A percentile compares a stretch with the other conserved stretches of the same genome.
Conservation (phyloP, 2,113 vertebrate genomes). For the Oreochromis niloticus region DNA sequence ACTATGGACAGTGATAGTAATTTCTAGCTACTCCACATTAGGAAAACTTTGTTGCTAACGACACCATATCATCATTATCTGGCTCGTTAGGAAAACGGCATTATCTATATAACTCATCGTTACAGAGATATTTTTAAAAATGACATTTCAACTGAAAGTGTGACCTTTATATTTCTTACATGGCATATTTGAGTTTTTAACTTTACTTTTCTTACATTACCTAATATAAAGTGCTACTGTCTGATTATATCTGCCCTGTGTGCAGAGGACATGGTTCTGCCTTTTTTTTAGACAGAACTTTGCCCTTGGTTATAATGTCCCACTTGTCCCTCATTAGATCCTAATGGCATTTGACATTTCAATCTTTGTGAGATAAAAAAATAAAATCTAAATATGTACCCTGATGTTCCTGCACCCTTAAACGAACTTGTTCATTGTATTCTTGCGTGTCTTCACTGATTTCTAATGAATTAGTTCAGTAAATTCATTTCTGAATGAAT, state of each 20-base stretch:
- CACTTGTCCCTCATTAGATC: slow-evolving; percentile 40
- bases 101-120: neutral
- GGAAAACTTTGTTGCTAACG: neutral
- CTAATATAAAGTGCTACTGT: neutral
- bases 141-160: neutral
- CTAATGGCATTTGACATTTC: slow-evolving; percentile 47
- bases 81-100: neutral
- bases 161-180: neutral
- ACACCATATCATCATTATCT: neutral
- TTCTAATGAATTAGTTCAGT: neutral
- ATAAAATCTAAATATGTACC: neutral
- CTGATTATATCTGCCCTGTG: slow-evolving; percentile 16
- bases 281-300: slow-evolving; percentile 30
- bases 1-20: neutral
- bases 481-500: neutral
- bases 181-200: neutral
- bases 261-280: neutral
- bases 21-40: neutral
- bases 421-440: neutral
- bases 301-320: slow-evolving; percentile 26
- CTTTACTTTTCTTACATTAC: neutral
- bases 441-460: neutral
- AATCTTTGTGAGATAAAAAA: neutral
- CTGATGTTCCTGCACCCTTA: neutral
- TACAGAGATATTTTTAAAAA: neutral